These are phyloP conservation scores for Darevskia nairensis DNA, from an alignment of 2,797 vertebrate genomes.

Conservation along the genomic window DNA sequence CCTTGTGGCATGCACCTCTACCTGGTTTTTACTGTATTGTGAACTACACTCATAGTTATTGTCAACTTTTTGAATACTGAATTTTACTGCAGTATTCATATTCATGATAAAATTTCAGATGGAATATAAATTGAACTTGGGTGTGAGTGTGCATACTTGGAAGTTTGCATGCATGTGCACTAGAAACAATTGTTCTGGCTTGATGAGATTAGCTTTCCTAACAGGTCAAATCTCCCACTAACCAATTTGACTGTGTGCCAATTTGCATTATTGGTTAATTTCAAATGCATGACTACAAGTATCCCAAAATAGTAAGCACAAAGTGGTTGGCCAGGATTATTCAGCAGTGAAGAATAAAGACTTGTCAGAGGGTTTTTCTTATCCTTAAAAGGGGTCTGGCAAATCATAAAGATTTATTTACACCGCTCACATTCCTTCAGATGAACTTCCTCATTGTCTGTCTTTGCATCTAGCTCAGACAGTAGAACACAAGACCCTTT, in stretches of 20 bases:
- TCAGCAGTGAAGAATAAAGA: not conserved
- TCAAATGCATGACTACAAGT: not conserved
- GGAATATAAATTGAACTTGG: not conserved
- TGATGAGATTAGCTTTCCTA: not conserved
- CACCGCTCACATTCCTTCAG: too few relatives aligned
- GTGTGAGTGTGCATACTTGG: not conserved
- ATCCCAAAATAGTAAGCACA: not conserved
- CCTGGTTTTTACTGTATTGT: not conserved
- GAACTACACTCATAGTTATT: not conserved
- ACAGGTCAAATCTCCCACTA: not conserved
- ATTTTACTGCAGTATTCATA: not conserved
- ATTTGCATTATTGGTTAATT: not conserved
- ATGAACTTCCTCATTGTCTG: too few relatives aligned
- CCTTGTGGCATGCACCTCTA: slow-evolving; percentile 65
- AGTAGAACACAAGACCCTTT: too few relatives aligned
- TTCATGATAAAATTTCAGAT: not conserved
- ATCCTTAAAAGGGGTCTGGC: not conserved
- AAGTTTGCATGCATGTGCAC: not conserved
- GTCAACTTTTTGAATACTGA: not conserved
- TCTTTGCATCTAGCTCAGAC: too few relatives aligned
- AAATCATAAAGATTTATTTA: too few relatives aligned
- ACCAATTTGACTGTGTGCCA: not conserved
- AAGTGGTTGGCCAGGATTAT: not conserved
- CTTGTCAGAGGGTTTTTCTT: not conserved
- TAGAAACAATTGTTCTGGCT: not conserved